Base-by-base conservation (phyloP, 2,888 invertebrate genomes). In the Scaptodrosophila latifasciaeformis region DNA sequence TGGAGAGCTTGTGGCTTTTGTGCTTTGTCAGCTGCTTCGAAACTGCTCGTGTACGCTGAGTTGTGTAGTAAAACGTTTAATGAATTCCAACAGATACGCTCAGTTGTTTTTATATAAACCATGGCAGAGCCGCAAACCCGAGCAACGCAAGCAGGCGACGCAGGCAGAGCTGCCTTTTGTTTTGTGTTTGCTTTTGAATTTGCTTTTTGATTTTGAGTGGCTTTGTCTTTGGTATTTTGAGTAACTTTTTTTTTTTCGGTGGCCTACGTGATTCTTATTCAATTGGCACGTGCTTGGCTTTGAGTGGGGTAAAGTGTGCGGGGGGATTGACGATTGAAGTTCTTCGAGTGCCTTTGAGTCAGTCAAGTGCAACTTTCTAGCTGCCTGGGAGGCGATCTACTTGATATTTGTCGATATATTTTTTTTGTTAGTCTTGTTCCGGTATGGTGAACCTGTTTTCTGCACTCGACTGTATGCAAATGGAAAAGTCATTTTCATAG, bases 71-170 rank as follows among this genome's bases (percentile, higher is more conserved):
- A 77, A 82, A 80, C 79, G 81, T 75, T 79, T 82, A 82, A 82
- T 82, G 82, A 81, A 70, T 83, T 82, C 76, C 75, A 82, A 68
- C 79, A 69, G 79, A 71, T 76, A 75, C 72, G 76, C 67, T 79
- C 74, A 76, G 81, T 81, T 82, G 77, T 67, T 83, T 82, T 82
- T 82, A 82, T 82, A 82, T 81, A 70, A 80, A 80, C 71, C 76
- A 74, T 64, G 65, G 67, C 39, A 61, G 34, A 54, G 56, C 27
- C 67, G 61, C 52, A 53, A n/a, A 17, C 45, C n/a, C n/a, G n/a
- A 31, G 19, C 44, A 13, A 44, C 31, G 30, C 19, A 2, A 35
- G 31, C 24, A 3, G 24, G 7, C 27, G 57, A 21, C 31, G 49
- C 35, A 40, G 37, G 27, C 30, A 56, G 48, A 49, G 64, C 7